A percentile compares a stretch with the other conserved stretches of the same genome.
phyloP scores from a whole-genome alignment of 1,140 invertebrate species.

The Pseudomyrmex concolor region DNA sequence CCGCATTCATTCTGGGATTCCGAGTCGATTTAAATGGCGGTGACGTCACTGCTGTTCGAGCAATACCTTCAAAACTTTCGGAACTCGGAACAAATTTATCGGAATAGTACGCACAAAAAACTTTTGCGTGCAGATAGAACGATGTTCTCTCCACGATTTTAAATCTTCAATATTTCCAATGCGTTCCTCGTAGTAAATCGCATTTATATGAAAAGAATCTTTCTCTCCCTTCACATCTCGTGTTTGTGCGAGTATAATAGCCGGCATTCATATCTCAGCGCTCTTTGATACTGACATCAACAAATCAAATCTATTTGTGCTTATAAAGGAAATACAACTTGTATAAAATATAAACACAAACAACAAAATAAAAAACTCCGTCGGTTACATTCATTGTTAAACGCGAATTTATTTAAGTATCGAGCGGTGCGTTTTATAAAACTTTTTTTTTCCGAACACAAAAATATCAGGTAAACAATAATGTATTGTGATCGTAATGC shows the following conservation, averaged over 20 bases:
- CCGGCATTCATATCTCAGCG: constrained; percentile 11
- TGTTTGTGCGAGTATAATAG: constrained; percentile 10
- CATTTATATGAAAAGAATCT: not conserved
- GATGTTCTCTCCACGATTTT: not conserved
- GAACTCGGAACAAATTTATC: not conserved
- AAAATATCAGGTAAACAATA: too few species aligned
- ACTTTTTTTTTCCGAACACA: too few species aligned
- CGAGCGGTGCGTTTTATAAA: too few species aligned
- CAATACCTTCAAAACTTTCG: not conserved
- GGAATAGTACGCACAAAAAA: not conserved
- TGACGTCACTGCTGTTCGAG: constrained; percentile 13
- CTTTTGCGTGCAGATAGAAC: not conserved
- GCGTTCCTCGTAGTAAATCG: not conserved
- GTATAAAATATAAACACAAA: too few species aligned
- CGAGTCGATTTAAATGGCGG: constrained; percentile 5
- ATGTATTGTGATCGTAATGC: not conserved
- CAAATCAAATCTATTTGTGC: too few species aligned
- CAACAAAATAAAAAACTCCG: too few species aligned
- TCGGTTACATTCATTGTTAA: too few species aligned
- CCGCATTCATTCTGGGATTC: constrained; percentile 28
- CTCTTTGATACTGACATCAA: not conserved
- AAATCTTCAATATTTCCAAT: constrained; percentile 9
- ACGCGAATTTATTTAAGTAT: too few species aligned
- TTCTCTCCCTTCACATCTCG: too few species aligned
- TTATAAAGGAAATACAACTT: too few species aligned